Evolutionary conservation across 2,797 vertebrate species (phyloP).

Genomic region (Acomys russatus): DNA sequence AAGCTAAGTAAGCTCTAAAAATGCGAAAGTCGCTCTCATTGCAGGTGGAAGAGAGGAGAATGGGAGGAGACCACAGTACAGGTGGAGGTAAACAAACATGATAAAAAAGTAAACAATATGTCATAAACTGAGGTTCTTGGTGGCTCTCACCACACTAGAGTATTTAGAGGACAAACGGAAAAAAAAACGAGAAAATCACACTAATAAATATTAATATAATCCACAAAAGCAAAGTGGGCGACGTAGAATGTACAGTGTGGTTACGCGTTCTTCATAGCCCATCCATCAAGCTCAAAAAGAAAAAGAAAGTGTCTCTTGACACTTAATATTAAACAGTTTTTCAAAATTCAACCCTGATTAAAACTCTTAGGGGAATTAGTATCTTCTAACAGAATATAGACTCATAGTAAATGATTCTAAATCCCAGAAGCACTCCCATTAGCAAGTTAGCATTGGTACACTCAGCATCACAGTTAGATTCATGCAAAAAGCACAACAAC

Average conservation of each 20-base stretch:
- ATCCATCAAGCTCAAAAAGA: constrained; percentile 16
- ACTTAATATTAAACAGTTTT: constrained; percentile 38
- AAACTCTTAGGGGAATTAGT: not conserved
- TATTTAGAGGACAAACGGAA: not conserved
- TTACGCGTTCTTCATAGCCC: not conserved
- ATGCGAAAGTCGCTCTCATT: not conserved
- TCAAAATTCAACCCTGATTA: constrained; percentile 19
- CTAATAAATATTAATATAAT: not conserved
- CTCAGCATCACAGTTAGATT: not conserved
- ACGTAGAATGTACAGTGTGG: not conserved
- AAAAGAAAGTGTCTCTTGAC: not conserved
- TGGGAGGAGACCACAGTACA: not conserved
- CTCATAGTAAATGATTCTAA: not conserved
- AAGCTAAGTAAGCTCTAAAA: not conserved
- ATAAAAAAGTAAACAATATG: not conserved
- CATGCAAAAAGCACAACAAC: not conserved
- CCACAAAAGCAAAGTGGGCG: not conserved
- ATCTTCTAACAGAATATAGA: not conserved
- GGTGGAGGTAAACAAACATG: not conserved
- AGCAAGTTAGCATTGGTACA: not conserved
- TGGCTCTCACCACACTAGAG: not conserved
- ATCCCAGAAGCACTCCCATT: not conserved
- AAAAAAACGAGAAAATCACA: not conserved
- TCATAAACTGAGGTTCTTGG: not conserved
- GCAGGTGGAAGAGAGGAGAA: not conserved